Conservation (phyloP, 1,140 invertebrate genomes). For the Bombus difficillimus region DNA sequence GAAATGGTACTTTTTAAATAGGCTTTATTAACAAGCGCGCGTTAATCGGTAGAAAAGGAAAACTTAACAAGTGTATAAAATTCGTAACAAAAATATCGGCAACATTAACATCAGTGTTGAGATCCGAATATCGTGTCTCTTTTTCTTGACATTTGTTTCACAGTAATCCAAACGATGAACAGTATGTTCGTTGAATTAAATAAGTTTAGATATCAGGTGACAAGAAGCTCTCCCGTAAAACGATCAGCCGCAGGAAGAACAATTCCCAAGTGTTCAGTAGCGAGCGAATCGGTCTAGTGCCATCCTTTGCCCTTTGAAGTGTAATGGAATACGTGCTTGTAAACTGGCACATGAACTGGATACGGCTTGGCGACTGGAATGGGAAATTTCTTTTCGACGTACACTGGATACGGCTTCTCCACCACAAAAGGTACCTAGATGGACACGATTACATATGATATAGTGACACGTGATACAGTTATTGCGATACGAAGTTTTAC, state of each 20-base stretch:
- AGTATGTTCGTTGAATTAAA: background rate
- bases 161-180: background rate
- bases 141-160: too few species aligned
- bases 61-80: slow-evolving; percentile 66
- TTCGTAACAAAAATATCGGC: slow-evolving; percentile 46
- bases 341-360: slow-evolving; percentile 90
- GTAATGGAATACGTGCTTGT: slow-evolving; percentile 90
- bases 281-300: slow-evolving; percentile 57
- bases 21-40: slow-evolving; percentile 55
- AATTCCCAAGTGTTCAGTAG: too few species aligned
- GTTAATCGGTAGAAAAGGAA: slow-evolving; percentile 1
- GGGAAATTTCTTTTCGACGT: slow-evolving; percentile 80
- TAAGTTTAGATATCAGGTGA: slow-evolving; percentile 15
- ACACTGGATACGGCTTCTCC: slow-evolving; percentile 88
- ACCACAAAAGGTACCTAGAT: slow-evolving; percentile 88
- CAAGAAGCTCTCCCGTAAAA: slow-evolving; percentile 9
- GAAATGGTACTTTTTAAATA: background rate
- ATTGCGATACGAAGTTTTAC: background rate
- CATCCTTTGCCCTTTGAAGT: slow-evolving; percentile 78
- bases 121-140: background rate
- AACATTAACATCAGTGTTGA: background rate
- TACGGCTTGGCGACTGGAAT: slow-evolving; percentile 86
- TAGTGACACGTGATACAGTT: background rate
- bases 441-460: slow-evolving; percentile 21
- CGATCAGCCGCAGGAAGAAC: background rate